Evolutionary conservation across 2,888 invertebrate genomes (phyloP).

Genomic region (Tholera decimalis): DNA sequence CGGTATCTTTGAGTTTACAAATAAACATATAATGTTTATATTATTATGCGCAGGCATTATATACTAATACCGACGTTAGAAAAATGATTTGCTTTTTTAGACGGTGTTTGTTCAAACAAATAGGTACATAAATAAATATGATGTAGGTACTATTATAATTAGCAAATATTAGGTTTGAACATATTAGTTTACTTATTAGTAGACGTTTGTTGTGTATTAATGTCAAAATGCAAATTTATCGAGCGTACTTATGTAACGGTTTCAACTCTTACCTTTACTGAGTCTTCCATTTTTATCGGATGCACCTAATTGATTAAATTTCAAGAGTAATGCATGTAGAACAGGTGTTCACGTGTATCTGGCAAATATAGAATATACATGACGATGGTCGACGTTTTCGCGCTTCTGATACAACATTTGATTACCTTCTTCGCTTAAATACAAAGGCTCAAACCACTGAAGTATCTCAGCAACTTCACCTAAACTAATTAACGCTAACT

Average conservation of each 20-base stretch:
- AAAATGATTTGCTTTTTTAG: slow-evolving; percentile 27
- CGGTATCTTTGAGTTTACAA: slow-evolving; percentile 29
- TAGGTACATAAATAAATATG: neutral
- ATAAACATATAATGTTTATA: slow-evolving; percentile 12
- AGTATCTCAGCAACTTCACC: neutral
- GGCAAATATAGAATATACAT: neutral
- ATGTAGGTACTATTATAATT: slow-evolving; percentile 14
- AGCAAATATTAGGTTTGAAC: slow-evolving; percentile 8
- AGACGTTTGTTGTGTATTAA: neutral
- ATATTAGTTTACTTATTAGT: slow-evolving; percentile 26
- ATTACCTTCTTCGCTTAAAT: neutral
- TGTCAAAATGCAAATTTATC: slow-evolving; percentile 9
- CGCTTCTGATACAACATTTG: neutral
- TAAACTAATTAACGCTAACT: neutral
- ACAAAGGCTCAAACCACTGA: neutral
- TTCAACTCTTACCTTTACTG: slow-evolving; percentile 1
- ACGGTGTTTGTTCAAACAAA: slow-evolving; percentile 13
- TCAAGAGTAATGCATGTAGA: slow-evolving; percentile 1
- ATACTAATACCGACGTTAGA: slow-evolving; percentile 4
- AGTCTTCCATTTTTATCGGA: neutral
- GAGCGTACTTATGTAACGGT: slow-evolving; percentile 3
- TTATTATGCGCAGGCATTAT: neutral
- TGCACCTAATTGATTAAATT: slow-evolving; percentile 16
- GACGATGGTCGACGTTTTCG: neutral
- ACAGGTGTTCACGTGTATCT: neutral